Percentiles rank a stretch among this genome's conserved stretches.
Evolutionary conservation across 2,113 vertebrate genomes (phyloP).

Genomic region (Micromys minutus): DNA sequence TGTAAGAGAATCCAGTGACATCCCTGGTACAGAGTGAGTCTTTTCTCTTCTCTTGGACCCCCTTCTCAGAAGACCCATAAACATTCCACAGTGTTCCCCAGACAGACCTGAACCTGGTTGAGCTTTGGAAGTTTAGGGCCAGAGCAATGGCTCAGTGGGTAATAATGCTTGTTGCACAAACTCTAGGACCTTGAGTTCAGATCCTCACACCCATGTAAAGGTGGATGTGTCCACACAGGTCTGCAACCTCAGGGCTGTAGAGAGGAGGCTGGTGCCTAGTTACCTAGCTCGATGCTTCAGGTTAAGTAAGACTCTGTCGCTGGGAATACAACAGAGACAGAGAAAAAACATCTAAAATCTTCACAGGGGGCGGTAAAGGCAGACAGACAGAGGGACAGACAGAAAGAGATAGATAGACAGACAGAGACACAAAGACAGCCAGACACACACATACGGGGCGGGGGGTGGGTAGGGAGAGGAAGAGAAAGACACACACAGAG

Average conservation of each 20-base stretch:
- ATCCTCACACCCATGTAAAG: not conserved
- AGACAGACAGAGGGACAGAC: not conserved
- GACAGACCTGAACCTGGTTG: not conserved
- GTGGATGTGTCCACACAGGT: too few relatives aligned
- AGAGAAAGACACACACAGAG: not conserved
- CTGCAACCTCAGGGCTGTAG: too few relatives aligned
- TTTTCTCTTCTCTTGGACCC: not conserved
- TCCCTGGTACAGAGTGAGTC: not conserved
- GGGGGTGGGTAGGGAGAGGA: not conserved
- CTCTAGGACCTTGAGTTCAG: not conserved
- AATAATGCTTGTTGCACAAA: not conserved
- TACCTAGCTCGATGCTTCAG: not conserved
- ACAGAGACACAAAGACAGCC: not conserved
- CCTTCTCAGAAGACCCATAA: not conserved
- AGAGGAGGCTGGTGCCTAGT: not conserved
- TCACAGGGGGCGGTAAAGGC: not conserved
- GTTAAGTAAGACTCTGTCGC: not conserved
- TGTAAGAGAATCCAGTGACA: too few relatives aligned
- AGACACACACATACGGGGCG: too few relatives aligned
- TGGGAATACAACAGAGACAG: too few relatives aligned
- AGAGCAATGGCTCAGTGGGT: not conserved
- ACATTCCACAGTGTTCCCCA: not conserved
- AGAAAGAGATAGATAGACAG: not conserved
- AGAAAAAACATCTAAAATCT: too few relatives aligned
- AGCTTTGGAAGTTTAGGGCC: not conserved